phyloP scores from a whole-genome alignment of 2,888 invertebrate genomes.

The Acanthococcus lagerstroemiae region DNA sequence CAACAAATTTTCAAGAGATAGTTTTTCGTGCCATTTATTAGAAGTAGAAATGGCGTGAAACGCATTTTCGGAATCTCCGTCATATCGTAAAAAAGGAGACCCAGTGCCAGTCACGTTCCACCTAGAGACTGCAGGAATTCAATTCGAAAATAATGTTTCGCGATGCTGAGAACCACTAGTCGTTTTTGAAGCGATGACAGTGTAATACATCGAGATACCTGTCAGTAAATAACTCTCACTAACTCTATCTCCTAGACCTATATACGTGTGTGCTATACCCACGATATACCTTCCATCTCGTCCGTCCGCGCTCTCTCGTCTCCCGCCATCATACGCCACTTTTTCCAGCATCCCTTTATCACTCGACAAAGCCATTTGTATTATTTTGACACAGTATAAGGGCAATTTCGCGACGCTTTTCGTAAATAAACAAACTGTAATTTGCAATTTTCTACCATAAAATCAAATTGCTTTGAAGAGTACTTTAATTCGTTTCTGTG shows the following conservation, averaged over 20 bases:
- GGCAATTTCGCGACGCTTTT: slow-evolving; percentile 27
- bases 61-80: too few relatives aligned
- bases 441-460: slow-evolving; percentile 26
- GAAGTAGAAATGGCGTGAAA: too few relatives aligned
- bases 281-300: slow-evolving; percentile 7
- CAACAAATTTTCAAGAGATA: too few relatives aligned
- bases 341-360: slow-evolving; percentile 27
- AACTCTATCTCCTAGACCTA: slow-evolving; percentile 17
- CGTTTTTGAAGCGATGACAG: slow-evolving; percentile 23
- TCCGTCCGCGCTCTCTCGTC: slow-evolving; percentile 9
- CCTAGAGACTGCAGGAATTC: too few relatives aligned
- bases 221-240: slow-evolving; percentile 21
- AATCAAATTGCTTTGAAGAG: slow-evolving; percentile 27
- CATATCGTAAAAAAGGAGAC: too few relatives aligned
- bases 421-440: slow-evolving; percentile 28
- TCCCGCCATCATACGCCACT: background rate
- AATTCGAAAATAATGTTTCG: too few relatives aligned
- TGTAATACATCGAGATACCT: slow-evolving; percentile 25
- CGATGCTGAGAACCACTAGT: too few relatives aligned
- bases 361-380: slow-evolving; percentile 27
- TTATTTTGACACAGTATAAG: slow-evolving; percentile 26
- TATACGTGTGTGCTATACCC: background rate
- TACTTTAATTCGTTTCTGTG: slow-evolving; percentile 24
- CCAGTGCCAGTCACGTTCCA: too few relatives aligned
- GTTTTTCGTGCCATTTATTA: too few relatives aligned